phyloP scores from a whole-genome alignment of 2,888 invertebrate species.

The Aphidius colemani region DNA sequence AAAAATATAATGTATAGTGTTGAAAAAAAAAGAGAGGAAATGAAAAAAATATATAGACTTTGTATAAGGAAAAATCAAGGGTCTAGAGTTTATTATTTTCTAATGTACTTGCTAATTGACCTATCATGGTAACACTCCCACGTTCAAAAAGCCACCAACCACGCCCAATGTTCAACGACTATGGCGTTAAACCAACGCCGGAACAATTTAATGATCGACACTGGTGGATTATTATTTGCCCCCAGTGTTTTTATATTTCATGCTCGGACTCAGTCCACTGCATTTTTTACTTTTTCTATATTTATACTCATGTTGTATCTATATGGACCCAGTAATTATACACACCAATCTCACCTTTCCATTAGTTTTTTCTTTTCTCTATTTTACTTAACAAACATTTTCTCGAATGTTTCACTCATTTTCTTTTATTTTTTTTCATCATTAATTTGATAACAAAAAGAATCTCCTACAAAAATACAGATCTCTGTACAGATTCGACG shows the following conservation, averaged over 20 bases:
- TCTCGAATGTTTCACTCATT: not conserved
- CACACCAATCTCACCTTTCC: not conserved
- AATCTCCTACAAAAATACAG: not conserved
- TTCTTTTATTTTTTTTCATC: too few relatives aligned
- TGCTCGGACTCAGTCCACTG: constrained; percentile 28
- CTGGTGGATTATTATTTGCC: constrained; percentile 47
- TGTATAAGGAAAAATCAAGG: not conserved
- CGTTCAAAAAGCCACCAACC: not conserved
- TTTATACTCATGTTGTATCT: not conserved
- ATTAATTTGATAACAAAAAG: not conserved
- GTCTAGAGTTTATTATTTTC: constrained; percentile 53
- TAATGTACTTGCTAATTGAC: constrained; percentile 58
- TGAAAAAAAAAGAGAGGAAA: constrained; percentile 2
- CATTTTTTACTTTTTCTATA: constrained; percentile 3
- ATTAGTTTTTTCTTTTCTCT: constrained; percentile 3
- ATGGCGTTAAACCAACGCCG: constrained; percentile 52
- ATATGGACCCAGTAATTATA: not conserved
- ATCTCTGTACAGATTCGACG: too few relatives aligned
- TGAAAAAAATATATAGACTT: not conserved
- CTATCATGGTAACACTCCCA: constrained; percentile 51
- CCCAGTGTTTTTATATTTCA: constrained; percentile 38
- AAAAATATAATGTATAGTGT: not conserved
- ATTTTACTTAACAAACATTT: constrained; percentile 5
- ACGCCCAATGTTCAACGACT: constrained; percentile 33
- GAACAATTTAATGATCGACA: constrained; percentile 59